Percentiles rank a stretch among this genome's conserved stretches.
These are phyloP conservation scores for Halcyon malimbica DNA, from an alignment of 2,113 vertebrate genomes.

Conservation along the genomic window DNA sequence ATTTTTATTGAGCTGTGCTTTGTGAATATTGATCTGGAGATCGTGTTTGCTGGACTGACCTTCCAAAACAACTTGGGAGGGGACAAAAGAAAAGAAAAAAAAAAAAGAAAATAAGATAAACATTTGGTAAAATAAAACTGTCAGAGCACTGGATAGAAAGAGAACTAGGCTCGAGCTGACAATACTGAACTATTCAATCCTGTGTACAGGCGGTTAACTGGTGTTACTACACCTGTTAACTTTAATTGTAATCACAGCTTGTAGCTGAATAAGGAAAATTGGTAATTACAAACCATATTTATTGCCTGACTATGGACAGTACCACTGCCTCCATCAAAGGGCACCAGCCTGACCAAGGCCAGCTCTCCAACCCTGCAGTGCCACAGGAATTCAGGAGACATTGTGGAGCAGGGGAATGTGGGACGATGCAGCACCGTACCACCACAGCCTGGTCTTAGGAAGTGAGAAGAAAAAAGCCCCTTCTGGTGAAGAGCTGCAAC, in stretches of 20 bases:
- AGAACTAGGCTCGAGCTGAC: neutral
- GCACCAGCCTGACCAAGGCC: neutral
- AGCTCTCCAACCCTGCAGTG: neutral
- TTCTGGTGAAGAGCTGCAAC: neutral
- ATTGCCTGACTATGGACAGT: neutral
- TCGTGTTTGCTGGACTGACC: conserved; percentile 80
- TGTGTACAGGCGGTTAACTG: neutral
- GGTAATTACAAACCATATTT: neutral
- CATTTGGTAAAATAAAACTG: neutral
- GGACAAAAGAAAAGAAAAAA: rapidly evolving
- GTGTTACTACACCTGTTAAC: neutral
- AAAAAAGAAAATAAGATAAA: neutral
- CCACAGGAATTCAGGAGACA: neutral
- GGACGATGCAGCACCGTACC: neutral
- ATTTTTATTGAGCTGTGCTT: conserved; percentile 82
- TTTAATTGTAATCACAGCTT: neutral
- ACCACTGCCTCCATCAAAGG: neutral
- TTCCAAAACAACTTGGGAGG: conserved; percentile 75
- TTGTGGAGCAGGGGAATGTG: rapidly evolving
- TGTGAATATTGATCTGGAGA: conserved; percentile 79
- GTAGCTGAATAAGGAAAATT: neutral
- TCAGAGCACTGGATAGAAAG: neutral
- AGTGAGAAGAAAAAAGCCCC: neutral
- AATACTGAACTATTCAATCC: neutral
- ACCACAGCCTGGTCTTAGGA: neutral